Evolutionary conservation across 2,113 vertebrate genomes (phyloP), one percentile per base, ranked within the genome.

Genomic region (Solenodon paradoxus): DNA sequence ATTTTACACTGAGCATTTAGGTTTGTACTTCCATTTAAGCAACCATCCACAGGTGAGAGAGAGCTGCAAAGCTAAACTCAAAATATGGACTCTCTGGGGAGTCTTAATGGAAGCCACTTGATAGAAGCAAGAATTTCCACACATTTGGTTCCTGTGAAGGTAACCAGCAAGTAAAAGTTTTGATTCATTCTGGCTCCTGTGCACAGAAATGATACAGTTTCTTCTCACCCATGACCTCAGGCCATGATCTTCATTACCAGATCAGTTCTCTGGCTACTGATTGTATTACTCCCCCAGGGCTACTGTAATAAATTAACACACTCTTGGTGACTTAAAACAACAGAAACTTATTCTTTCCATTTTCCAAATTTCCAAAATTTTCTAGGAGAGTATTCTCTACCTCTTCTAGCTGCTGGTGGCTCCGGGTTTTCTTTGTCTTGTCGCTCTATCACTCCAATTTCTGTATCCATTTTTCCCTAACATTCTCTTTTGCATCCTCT

Each of bases 371-470:
- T 55, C 10, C 11, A 74, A 64, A 94, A 35, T 77, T 7, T 13
- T 78, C 38, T 72, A 13, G 3, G 8, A 5, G 12, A 49, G 16
- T 89, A 49, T 49, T 20, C 3, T 4, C 15, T 49, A 17, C 1
- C 1, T 38, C 9, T 61, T 88, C 22, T 10, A 40, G 19, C 4
- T 32, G 40, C 35, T 69, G 2, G 5, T 45, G 17, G 13, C 7
- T 42, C 9, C 40, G 74, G 4, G 8, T 9, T 0, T 57, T 30
- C 22, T 5, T n/a, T 5, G 7, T 9, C n/a, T 55, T 71, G 0
- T 47, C 42, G 6, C 4, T 80, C 9, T 38, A 35, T 85, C 16
- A 26, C 3, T 40, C 7, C 20, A 24, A 6, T 47, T 13, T 92
- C 7, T 47, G 13, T 17, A 42, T 55, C 12, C 6, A 20, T 53